Percentiles rank a stretch among this genome's conserved stretches.
Evolutionary conservation across 2,113 vertebrate species (phyloP).

Genomic region (Ahaetulla prasina): DNA sequence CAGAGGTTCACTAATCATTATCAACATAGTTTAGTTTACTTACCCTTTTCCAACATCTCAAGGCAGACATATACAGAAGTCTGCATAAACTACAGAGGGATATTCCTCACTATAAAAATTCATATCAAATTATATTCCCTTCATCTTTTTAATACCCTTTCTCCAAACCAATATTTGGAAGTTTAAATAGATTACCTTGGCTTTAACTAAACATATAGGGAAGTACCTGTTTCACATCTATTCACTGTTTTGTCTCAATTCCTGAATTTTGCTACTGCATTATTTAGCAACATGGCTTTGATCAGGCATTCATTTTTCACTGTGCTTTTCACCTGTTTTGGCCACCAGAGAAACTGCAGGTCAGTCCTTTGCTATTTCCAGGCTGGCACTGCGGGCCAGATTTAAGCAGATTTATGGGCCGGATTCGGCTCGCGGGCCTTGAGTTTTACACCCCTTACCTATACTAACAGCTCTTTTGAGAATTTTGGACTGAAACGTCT

Average conservation of each 20-base stretch:
- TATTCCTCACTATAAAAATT: background rate
- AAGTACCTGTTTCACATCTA: background rate
- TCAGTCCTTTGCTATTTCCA: too few species aligned
- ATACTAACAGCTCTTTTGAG: background rate
- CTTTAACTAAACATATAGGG: background rate
- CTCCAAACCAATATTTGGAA: background rate
- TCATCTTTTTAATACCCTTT: background rate
- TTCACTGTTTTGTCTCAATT: background rate
- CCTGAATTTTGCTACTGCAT: background rate
- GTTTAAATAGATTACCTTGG: background rate
- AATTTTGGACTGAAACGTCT: background rate
- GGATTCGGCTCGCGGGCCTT: too few species aligned
- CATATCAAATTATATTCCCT: background rate
- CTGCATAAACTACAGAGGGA: background rate
- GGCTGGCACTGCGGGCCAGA: too few species aligned
- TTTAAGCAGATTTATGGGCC: too few species aligned
- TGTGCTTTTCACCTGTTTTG: too few species aligned
- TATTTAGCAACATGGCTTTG: background rate
- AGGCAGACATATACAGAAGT: background rate
- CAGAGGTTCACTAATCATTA: background rate
- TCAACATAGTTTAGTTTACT: background rate
- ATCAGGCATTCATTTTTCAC: background rate
- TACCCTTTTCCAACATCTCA: background rate
- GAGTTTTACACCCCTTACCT: too few species aligned
- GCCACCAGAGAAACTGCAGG: too few species aligned